A percentile compares a stretch with the other conserved stretches of the same genome.
These are phyloP conservation scores for Tenebrio molitor DNA, from an alignment of 1,140 invertebrate genomes.

Conservation along the genomic window DNA sequence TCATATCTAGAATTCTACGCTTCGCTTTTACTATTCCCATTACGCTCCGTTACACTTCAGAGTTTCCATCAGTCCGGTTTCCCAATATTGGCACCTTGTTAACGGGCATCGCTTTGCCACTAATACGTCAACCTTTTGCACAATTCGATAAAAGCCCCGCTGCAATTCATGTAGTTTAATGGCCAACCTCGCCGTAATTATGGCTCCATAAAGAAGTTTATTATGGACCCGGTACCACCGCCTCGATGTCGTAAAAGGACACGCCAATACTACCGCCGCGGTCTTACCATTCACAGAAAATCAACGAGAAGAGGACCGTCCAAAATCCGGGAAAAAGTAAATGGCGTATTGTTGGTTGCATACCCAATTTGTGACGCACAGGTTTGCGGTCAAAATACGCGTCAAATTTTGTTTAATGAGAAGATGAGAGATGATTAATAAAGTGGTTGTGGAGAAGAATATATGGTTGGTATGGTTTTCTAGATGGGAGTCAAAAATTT, in stretches of 20 bases:
- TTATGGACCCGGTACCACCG: slow-evolving; percentile 22
- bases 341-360: too few relatives aligned
- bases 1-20: slow-evolving; percentile 14
- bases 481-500: too few relatives aligned
- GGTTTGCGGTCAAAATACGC: too few relatives aligned
- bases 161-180: slow-evolving; percentile 36
- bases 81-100: slow-evolving; percentile 26
- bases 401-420: too few relatives aligned
- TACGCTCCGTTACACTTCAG: not conserved
- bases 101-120: not conserved
- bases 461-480: too few relatives aligned
- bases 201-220: slow-evolving; percentile 32
- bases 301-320: too few relatives aligned
- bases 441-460: too few relatives aligned
- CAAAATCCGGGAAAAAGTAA: too few relatives aligned
- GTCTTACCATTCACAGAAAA: not conserved
- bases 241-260: not conserved
- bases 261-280: slow-evolving; percentile 23
- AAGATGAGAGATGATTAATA: too few relatives aligned
- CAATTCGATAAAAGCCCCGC: slow-evolving; percentile 4
- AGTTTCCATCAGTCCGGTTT: not conserved
- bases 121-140: slow-evolving; percentile 30
- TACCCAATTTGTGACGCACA: too few relatives aligned
- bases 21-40: slow-evolving; percentile 11
- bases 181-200: slow-evolving; percentile 20